Evolutionary conservation across 2,888 invertebrate genomes (phyloP), one percentile per base, ranked within the genome.

Genomic region (Drosophila kokeensis): DNA sequence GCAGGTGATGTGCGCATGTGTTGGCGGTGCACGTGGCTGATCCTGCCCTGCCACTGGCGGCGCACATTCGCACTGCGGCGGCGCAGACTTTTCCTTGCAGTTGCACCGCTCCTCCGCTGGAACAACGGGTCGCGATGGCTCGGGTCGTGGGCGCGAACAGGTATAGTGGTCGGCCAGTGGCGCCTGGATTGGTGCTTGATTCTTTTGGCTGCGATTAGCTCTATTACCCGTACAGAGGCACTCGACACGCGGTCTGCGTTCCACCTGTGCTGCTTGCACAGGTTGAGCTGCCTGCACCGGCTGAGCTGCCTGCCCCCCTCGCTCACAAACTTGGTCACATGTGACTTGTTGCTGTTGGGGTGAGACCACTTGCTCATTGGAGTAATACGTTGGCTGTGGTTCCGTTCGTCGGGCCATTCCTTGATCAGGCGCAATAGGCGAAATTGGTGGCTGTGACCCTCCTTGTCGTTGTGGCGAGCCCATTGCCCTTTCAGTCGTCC

Each of bases 91-190:
- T 3, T 27, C 15, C n/a, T 75, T 65, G 49, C 82, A 79, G 1
- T 61, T 78, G 21, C 78, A 78, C 2, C 27, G 60, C n/a, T 65
- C 53, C 27, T 76, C 71, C 27, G 13, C 1, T 13, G 13, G 55
- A 4, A 13, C 4, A 2, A 29, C 38, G 13, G 6, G 21, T 15
- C 6, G 13, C 0, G 4, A 1, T 0, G 58, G 54, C 2, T 53
- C 38, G 0, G 55, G 24, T 10, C 48, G 40, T 18, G 48, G 55
- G 1, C 78, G 54, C 0, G 59, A 36, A n/a, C 78, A 78, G 0
- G 74, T 81, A 30, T 87, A 73, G 8, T 53, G 42, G 15, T 83
- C 87, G n/a, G 81, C 87, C 15, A 76, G 29, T 0, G 81, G 70
- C 1, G 71, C 64, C 27, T 66, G 63, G 8, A 65, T 11, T 7